Base-by-base conservation (phyloP, 2,113 vertebrate genomes). In the Acrocephalus kingi region DNA sequence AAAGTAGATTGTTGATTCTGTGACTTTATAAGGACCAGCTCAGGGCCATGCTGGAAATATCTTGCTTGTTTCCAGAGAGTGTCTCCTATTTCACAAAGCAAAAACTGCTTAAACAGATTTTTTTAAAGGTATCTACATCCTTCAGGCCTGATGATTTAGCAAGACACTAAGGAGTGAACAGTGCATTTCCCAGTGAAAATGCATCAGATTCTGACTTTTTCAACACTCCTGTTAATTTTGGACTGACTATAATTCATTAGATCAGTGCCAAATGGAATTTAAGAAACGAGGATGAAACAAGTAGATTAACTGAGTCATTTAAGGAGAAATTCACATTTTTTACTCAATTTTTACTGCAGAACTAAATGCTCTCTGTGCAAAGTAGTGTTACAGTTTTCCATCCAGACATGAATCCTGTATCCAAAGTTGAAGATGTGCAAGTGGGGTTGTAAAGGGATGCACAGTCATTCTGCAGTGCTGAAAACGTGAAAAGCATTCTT, bases 391-490 rank as follows among this genome's bases (percentile, higher is more conserved):
- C 8, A 45, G 9, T 31, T 80, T 84, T 78, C 28, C 13, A n/a
- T 49, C 30, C 31, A 72, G 39, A 16, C 2, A 1, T 18, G 19
- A 89, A 21, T 63, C 67, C 15, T 59, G 9, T 71, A 6, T 48
- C 16, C 22, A n/a, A 84, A 78, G 37, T 37, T 78, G 35, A 48
- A 27, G 17, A 16, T 2, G 0, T 37, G 14, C 13, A 33, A 3
- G 15, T 16, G 39, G 30, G 23, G 6, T 24, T 68, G 19, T 30
- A 72, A 52, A 84, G 64, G 9, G 8, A 21, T 8, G 22, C 13
- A 15, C 14, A 2, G 0, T 55, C 13, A 3, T 61, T 74, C 68
- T 63, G 1, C n/a, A 15, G 0, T 12, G 51, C 33, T 81, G 62
- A 24, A 77, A 67, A 51, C 0, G 2, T 15, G 30, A 27, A 12